A percentile compares a stretch with the other conserved stretches of the same genome.
Conservation (phyloP, 2,797 vertebrate genomes). For the Momotus momota region DNA sequence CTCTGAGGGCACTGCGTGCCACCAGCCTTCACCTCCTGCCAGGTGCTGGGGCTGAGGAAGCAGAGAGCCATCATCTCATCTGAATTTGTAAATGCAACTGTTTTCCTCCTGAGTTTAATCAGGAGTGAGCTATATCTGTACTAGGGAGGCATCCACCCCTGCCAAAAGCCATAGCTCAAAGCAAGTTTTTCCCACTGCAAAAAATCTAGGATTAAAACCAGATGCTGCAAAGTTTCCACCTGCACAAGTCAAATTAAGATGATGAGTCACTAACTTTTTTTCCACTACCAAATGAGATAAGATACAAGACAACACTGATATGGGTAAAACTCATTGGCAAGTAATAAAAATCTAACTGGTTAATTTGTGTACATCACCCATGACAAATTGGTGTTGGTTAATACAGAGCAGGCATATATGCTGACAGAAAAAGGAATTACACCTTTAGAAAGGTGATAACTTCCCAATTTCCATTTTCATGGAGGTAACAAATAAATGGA, state of each 20-base stretch:
- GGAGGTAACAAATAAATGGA: background rate
- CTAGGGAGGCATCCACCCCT: background rate
- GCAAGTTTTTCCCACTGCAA: background rate
- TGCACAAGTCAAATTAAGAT: background rate
- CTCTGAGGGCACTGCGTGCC: background rate
- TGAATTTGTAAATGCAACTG: background rate
- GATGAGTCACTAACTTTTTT: background rate
- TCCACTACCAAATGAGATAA: background rate
- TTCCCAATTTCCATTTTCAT: background rate
- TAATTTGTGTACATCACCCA: background rate
- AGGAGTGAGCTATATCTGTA: background rate
- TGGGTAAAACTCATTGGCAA: background rate
- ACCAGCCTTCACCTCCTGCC: no score
- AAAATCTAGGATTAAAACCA: background rate
- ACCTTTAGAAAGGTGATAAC: background rate
- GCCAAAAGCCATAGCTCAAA: background rate
- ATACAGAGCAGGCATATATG: background rate
- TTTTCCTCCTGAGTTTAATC: background rate
- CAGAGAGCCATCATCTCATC: background rate
- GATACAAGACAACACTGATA: background rate
- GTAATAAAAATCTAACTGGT: background rate
- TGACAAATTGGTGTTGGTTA: background rate
- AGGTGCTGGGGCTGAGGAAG: background rate
- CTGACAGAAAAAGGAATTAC: background rate
- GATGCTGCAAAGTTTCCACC: background rate